Base-by-base conservation (phyloP, 2,113 vertebrate species). In the Ictalurus punctatus region DNA sequence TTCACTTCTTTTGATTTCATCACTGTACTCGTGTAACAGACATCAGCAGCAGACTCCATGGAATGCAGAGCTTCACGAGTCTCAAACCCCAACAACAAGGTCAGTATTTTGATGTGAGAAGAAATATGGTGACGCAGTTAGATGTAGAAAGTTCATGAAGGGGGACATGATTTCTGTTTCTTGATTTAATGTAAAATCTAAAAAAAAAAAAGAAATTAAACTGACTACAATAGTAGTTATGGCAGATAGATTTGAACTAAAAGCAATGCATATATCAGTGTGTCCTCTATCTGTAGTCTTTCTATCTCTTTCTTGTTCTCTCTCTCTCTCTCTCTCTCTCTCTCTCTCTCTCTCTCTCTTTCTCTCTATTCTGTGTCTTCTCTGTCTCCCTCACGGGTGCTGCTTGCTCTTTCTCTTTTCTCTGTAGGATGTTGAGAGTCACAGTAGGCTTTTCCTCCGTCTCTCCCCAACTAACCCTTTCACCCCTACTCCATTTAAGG, bases 381-480 rank as follows among this genome's bases (percentile, higher is more conserved):
- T 84, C 81, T 78, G 37, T 88, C n/a, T 84, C 19, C 56, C 65
- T 83, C 54, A 84, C 58, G 40, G 56, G 92, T 94, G 92, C 91
- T 84, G 92, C 80, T 92, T 89, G 89, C 89, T 90, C 87, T 95
- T 97, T 97, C 96, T 98, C 94, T 97, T 92, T 98, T 96, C 92
- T 93, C 96, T 94, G 87, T 99, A 98, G 98, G 97, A 95, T 92
- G 93, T 96, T 95, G 95, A 96, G 95, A 96, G 96, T 97, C 96
- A 96, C 95, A 91, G 95, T 98, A 98, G 95, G 95, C 95, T 97
- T 97, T 95, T 95, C 95, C 96, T 97, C 94, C 95, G 94, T 95
- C 96, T 97, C 95, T 98, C 96, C 96, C 97, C 97, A 97, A 97
- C 96, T 98, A 98, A 99, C 96, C 97, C 97, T 95, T 99, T 99